These are phyloP conservation scores for Tribolium freemani DNA, from an alignment of 2,888 invertebrate genomes.

Conservation along the genomic window DNA sequence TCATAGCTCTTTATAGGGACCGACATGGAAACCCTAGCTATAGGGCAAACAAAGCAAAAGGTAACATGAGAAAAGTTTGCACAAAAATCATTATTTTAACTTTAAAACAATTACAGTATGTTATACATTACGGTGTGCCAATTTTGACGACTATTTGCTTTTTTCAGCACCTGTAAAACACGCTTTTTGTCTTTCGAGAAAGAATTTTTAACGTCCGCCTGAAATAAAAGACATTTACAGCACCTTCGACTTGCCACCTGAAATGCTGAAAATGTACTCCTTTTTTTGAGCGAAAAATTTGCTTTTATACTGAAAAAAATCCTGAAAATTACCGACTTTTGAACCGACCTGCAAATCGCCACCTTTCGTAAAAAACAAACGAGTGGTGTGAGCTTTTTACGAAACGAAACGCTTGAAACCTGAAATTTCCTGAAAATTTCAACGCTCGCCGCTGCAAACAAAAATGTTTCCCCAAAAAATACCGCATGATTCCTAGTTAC, in stretches of 20 bases:
- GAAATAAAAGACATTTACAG: conserved; percentile 39
- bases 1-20: conserved; percentile 59
- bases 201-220: conserved; percentile 12
- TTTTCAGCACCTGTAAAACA: conserved; percentile 37
- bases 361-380: neutral
- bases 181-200: conserved; percentile 1
- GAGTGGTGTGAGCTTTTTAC: neutral
- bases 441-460: no score
- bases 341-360: conserved; percentile 11
- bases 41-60: conserved; percentile 67
- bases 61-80: conserved; percentile 52
- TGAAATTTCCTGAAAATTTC: conserved; percentile 4
- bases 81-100: conserved; percentile 30
- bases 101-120: conserved; percentile 14
- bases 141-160: conserved; percentile 24
- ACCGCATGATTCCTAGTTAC: no score
- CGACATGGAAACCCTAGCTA: conserved; percentile 68
- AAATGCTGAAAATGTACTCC: conserved; percentile 38
- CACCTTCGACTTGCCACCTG: conserved; percentile 37
- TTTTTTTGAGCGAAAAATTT: conserved; percentile 1
- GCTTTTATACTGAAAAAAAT: conserved; percentile 6
- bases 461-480: no score
- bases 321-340: neutral
- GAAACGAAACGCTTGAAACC: conserved; percentile 15
- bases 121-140: conserved; percentile 33